Conservation (phyloP, 2,888 invertebrate genomes). For the Trypoxylon attenuatum region DNA sequence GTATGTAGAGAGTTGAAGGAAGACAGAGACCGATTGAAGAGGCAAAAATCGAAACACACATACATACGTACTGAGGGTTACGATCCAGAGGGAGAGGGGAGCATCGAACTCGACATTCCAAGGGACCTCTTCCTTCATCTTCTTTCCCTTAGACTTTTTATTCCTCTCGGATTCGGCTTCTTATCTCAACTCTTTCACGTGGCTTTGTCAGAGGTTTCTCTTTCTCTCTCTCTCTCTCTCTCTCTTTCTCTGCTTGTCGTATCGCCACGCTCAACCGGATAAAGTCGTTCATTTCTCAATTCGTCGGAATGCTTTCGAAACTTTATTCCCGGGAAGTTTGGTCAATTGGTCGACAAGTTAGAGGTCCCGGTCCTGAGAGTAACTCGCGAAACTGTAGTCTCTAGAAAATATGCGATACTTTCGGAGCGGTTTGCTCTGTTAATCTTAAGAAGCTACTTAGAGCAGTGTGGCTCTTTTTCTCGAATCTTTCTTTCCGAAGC, state of each 20-base stretch:
- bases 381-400: too few species aligned
- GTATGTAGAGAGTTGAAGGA: neutral
- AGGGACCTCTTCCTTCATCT: constrained; percentile 26
- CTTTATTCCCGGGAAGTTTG: neutral
- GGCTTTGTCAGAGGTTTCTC: too few species aligned
- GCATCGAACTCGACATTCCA: constrained; percentile 39
- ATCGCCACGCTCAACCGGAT: constrained; percentile 21
- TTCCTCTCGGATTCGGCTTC: constrained; percentile 25
- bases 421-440: too few species aligned
- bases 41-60: constrained; percentile 5
- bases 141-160: constrained; percentile 31
- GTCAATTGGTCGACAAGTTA: too few species aligned
- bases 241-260: too few species aligned
- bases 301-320: constrained; percentile 15
- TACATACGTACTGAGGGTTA: too few species aligned
- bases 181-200: constrained; percentile 29
- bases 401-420: too few species aligned
- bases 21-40: constrained; percentile 1
- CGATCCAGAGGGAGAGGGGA: neutral
- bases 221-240: too few species aligned
- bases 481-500: too few species aligned
- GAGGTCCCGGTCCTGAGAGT: too few species aligned
- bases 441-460: too few species aligned
- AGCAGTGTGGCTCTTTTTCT: too few species aligned
- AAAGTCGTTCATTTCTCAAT: constrained; percentile 7